Base-by-base conservation (phyloP, 2,113 vertebrate species). In the rat (Rattus norvegicus) region DNA sequence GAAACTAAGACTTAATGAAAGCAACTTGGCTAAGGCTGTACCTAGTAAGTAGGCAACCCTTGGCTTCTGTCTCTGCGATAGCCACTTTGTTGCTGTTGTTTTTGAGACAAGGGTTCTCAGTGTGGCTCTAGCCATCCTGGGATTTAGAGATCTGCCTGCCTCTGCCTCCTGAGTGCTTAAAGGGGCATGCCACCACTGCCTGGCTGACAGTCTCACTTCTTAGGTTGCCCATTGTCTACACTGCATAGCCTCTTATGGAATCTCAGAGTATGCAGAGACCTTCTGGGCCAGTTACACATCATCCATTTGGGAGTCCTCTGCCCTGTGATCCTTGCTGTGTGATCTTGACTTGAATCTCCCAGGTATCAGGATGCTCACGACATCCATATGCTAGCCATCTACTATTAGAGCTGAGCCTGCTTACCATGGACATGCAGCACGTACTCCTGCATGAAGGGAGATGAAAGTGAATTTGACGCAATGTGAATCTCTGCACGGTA, bases 391-490 rank as follows among this genome's bases (percentile, higher is more conserved):
- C 36, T 30, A 79, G 43, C 43, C 47, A 49, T 33, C 63, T 12
- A 52, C 77, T 0, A 47, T 49, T 47, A 39, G 61, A 90, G 39
- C 5, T 13, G 54, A 73, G 47, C 86, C 52, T 88, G 86, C 97
- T 98, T 61, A 98, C 97, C 97, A 16, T 98, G 97, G 72, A 98
- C 96, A 52, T 0, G 76, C 30, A 98, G 92, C 76, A 5, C 14
- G 22, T 96, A 98, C 7, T 84, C 0, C 76, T 81, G 65, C 26
- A 0, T 96, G 77, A 92, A 19, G 54, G 65, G 65, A 0, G 8
- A 0, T 4, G 1, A 4, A 43, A 1, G 4, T 10, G 33, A n/a
- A n/a, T n/a, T n/a, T n/a, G n/a, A 43, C 63, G 93, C 39, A 20
- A 26, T 59, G 67, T 97, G 3, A 70, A 97, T 91, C 28, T 91